A percentile compares a stretch with the other conserved stretches of the same genome.
phyloP scores from a whole-genome alignment of 2,888 invertebrate genomes.

The Tridacna crocea region DNA sequence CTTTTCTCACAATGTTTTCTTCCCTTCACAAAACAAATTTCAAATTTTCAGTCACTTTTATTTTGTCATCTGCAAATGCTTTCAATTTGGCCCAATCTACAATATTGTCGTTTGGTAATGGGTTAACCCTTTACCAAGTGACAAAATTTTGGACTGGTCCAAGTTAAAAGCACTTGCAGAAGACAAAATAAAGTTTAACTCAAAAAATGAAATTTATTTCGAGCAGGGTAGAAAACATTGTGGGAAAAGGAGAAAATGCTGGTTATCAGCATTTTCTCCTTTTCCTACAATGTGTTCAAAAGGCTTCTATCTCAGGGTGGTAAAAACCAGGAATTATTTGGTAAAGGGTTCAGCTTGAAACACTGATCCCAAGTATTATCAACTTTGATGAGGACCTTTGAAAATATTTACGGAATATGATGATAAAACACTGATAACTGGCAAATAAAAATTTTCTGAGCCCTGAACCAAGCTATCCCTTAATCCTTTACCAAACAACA shows the following conservation, averaged over 20 bases:
- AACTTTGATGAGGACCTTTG: no score
- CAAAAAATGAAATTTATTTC: neutral
- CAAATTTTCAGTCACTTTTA: neutral
- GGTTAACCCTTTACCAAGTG: neutral
- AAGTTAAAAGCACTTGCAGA: neutral
- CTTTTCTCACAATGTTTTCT: neutral
- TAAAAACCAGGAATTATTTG: neutral
- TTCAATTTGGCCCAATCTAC: neutral
- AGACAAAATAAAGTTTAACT: neutral
- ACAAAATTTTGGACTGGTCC: neutral
- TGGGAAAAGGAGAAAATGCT: slow-evolving; percentile 2
- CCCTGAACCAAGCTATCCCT: no score
- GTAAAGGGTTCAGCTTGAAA: neutral
- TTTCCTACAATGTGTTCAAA: neutral
- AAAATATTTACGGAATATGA: no score
- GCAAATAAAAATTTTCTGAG: no score
- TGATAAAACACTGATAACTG: no score
- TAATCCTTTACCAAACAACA: neutral
- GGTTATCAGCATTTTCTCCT: neutral
- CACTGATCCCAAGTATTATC: neutral
- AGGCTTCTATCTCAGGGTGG: neutral
- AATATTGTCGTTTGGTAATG: neutral
- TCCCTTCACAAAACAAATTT: neutral
- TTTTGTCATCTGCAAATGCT: neutral
- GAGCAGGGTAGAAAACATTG: neutral